phyloP scores from a whole-genome alignment of 2,797 vertebrate species.

The Cephalopachus bancanus region DNA sequence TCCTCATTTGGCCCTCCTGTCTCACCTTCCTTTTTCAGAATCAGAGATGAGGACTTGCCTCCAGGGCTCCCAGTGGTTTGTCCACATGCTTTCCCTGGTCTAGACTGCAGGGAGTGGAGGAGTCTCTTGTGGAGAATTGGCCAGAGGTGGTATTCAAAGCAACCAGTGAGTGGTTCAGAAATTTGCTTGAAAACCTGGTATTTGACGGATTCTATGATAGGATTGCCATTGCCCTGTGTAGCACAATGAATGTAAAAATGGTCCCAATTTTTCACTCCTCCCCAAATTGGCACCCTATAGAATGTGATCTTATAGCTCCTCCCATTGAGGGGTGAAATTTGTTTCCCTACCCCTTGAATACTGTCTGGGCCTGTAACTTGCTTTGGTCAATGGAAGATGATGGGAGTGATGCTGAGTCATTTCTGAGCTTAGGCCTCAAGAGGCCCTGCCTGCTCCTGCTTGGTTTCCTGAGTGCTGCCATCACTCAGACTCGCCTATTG shows the following conservation, averaged over 20 bases:
- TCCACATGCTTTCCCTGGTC: not conserved
- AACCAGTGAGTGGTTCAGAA: not conserved
- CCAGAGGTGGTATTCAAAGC: not conserved
- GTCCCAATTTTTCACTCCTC: too few relatives aligned
- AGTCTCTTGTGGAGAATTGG: not conserved
- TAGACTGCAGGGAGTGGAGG: not conserved
- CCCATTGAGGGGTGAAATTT: not conserved
- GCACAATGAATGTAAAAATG: not conserved
- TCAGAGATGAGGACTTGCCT: slow-evolving; percentile 4
- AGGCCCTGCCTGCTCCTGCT: not conserved
- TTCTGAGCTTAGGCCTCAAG: not conserved
- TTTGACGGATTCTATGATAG: not conserved
- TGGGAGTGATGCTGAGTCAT: not conserved
- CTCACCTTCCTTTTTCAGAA: not conserved
- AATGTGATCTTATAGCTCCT: not conserved
- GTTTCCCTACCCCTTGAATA: not conserved
- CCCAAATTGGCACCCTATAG: not conserved
- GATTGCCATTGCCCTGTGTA: not conserved
- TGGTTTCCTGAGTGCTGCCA: not conserved
- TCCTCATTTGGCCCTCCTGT: not conserved
- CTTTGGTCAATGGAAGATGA: not conserved
- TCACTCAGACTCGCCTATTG: not conserved
- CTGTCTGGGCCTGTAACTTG: not conserved
- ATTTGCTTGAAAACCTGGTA: slow-evolving; percentile 5
- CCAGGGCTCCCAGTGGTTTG: not conserved